Conservation (phyloP, 2,113 vertebrate genomes). For the Archilochus colubris region DNA sequence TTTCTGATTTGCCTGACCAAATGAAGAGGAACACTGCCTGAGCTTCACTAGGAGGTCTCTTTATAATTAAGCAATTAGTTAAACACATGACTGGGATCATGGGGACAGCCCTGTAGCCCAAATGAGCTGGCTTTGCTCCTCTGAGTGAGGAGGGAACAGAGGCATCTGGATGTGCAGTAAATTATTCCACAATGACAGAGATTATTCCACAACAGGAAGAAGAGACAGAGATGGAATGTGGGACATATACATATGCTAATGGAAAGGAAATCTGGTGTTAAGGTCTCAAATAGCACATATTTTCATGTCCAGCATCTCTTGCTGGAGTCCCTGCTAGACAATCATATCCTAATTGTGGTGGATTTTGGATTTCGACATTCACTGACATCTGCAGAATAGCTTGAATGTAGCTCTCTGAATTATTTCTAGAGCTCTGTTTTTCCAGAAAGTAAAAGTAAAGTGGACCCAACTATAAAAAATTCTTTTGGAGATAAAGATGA, state of each 20-base stretch:
- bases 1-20: not conserved
- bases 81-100: not conserved
- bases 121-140: not conserved
- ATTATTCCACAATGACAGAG: no score
- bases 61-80: not conserved
- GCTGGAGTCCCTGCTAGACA: not conserved
- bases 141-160: not conserved
- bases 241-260: not conserved
- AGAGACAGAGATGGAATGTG: not conserved
- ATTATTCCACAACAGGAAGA: not conserved
- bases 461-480: not conserved
- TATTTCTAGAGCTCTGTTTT: conserved; percentile 35
- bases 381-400: conserved; percentile 52
- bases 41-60: not conserved
- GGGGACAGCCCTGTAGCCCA: not conserved
- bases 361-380: not conserved
- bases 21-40: not conserved
- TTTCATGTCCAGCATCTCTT: conserved; percentile 35
- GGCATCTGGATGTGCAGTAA: not conserved
- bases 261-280: conserved; percentile 49
- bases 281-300: not conserved
- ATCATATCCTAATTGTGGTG: conserved; percentile 5
- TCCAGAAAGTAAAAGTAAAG: conserved; percentile 18
- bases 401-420: conserved; percentile 8
- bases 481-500: conserved; percentile 3